These are phyloP conservation scores for Atethmia centrago DNA, from an alignment of 2,888 invertebrate species.

Conservation along the genomic window DNA sequence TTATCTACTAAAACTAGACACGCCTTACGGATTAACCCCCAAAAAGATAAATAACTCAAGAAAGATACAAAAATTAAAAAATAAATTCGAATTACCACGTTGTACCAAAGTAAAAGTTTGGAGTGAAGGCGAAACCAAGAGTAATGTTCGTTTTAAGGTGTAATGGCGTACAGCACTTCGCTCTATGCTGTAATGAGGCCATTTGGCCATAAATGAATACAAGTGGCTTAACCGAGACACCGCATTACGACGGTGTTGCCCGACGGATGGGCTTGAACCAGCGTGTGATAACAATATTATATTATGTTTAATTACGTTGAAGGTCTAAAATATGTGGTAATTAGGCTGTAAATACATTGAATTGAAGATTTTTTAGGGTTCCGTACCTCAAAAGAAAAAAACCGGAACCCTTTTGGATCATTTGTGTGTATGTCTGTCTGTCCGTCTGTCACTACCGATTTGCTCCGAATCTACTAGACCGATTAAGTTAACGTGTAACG, in stretches of 20 bases:
- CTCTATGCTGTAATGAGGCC: slow-evolving; percentile 84
- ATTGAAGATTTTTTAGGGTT: no score
- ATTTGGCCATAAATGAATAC: slow-evolving; percentile 84
- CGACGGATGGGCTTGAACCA: slow-evolving; percentile 48
- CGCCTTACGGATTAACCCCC: not conserved
- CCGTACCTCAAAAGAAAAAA: no score
- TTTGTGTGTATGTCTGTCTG: no score
- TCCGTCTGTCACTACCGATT: no score
- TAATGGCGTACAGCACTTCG: slow-evolving; percentile 83
- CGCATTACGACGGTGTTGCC: slow-evolving; percentile 77
- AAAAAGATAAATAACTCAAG: not conserved
- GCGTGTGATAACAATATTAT: slow-evolving; percentile 45
- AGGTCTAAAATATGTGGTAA: not conserved
- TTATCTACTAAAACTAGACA: not conserved
- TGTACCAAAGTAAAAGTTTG: slow-evolving; percentile 70
- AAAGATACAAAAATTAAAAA: slow-evolving; percentile 45
- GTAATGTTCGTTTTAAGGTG: slow-evolving; percentile 79
- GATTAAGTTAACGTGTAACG: no score
- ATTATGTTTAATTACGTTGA: slow-evolving; percentile 35
- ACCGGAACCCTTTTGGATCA: no score
- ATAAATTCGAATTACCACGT: slow-evolving; percentile 54
- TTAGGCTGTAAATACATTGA: no score
- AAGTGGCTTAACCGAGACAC: slow-evolving; percentile 81
- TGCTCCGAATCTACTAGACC: no score
- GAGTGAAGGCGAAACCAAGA: slow-evolving; percentile 78